Evolutionary conservation across 2,113 vertebrate species (phyloP), one percentile per base, ranked within the genome.

Genomic region (Eonycteris spelaea): DNA sequence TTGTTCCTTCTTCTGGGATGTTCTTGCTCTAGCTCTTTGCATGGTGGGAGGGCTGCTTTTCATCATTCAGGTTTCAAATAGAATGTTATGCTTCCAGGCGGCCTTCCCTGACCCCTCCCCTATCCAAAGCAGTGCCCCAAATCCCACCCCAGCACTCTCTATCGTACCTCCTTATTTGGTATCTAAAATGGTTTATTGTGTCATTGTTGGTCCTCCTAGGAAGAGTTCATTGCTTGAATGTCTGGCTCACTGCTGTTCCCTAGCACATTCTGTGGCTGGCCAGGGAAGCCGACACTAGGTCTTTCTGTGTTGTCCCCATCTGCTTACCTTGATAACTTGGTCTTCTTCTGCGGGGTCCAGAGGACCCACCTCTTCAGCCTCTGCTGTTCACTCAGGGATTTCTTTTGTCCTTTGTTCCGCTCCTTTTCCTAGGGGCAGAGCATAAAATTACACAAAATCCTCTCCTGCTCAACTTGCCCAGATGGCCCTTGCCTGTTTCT

Each of bases 341-440:
- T 33, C 75, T 59, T 75, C 22, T 5, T 53, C 1, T 0, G 5
- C 0, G 0, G 71, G 61, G 59, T 92, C 87, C 24, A 63, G 26
- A 24, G 97, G 74, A 22, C 82, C 88, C 40, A 45, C 55, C 59
- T 97, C 94, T 68, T 98, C 97, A 38, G 97, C 91, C 97, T 97
- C 96, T 98, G 97, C 96, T 97, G 95, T 0, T 86, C 26, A 14
- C 85, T 93, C 97, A 98, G 85, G 59, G 97, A 98, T 70, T 98
- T 98, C 97, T 98, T 98, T 55, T 98, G 97, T 11, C 77, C 93
- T 78, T 53, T 97, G 90, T 77, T 97, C 96, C 91, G 96, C 78
- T 98, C 98, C 95, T 85, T 98, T 59, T 99, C 98, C 98, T 98
- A 75, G 75, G 96, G 79, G 55, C 78, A 86, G 45, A 87, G 48